Percentiles rank a stretch among this genome's conserved stretches.
phyloP scores from a whole-genome alignment of 2,113 vertebrate species.

The Hemibagrus wyckioides region DNA sequence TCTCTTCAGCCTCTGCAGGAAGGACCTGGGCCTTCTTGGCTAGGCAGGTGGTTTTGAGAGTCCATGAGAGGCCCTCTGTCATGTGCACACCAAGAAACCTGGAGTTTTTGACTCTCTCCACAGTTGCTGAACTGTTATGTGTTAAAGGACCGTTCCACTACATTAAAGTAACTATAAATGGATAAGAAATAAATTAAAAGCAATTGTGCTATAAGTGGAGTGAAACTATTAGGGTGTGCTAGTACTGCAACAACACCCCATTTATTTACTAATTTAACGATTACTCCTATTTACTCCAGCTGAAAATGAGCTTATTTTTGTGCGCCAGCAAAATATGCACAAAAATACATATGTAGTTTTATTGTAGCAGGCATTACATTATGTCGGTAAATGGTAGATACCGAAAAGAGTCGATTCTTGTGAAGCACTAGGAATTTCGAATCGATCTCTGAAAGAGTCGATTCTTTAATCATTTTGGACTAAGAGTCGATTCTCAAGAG shows the following conservation, averaged over 20 bases:
- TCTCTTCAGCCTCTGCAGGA: no score
- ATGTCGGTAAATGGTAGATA: no score
- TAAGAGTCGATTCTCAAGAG: not conserved
- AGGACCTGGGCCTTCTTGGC: no score
- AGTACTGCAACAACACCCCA: not conserved
- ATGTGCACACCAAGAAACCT: no score
- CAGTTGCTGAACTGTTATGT: not conserved
- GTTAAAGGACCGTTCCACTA: not conserved
- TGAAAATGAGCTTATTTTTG: no score
- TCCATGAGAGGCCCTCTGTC: not conserved
- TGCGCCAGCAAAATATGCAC: no score
- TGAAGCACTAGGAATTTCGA: not conserved
- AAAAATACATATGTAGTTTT: no score
- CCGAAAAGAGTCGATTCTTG: not conserved
- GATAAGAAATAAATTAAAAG: not conserved
- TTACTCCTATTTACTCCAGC: not conserved
- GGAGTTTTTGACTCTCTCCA: no score
- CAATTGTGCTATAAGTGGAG: not conserved
- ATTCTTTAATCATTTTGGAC: not conserved
- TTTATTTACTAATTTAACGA: not conserved
- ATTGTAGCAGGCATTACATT: no score
- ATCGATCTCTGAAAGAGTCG: not conserved
- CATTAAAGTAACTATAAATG: not conserved
- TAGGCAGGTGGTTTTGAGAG: no score
- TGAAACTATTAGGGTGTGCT: not conserved